Evolutionary conservation across 2,797 vertebrate species (phyloP).

Genomic region (Rhodeus uyekii): DNA sequence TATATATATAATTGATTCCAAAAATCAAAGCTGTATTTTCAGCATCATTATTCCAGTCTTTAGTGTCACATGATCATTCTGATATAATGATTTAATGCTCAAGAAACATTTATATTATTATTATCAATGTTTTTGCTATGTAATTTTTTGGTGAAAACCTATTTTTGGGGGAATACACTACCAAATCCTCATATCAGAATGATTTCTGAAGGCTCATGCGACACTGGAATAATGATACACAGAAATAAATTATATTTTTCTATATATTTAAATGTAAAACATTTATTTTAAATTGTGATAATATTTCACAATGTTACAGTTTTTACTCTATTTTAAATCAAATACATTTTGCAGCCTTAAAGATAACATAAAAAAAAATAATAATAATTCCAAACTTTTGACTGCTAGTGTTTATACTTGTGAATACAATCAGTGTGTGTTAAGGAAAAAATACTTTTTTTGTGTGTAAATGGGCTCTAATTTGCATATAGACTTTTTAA

Average conservation of each 20-base stretch:
- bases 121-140: neutral
- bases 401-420: neutral
- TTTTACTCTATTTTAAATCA: neutral
- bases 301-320: neutral
- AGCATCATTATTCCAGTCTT: neutral
- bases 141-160: neutral
- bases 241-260: neutral
- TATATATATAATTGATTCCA: no score
- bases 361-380: neutral
- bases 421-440: slow-evolving; percentile 33
- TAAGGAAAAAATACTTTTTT: neutral
- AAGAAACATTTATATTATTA: no score
- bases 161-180: neutral
- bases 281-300: neutral
- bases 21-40: neutral
- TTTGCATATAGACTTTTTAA: slow-evolving; percentile 23
- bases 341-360: neutral
- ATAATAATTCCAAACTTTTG: neutral
- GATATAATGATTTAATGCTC: neutral
- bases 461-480: slow-evolving; percentile 10
- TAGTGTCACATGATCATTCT: neutral
- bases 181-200: neutral
- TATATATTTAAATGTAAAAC: neutral
- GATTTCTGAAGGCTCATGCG: neutral
- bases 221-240: neutral